Percentiles rank a stretch among this genome's conserved stretches.
phyloP scores from a whole-genome alignment of 92 coral and sea anemone genomes.

The Micromussa lordhowensis region DNA sequence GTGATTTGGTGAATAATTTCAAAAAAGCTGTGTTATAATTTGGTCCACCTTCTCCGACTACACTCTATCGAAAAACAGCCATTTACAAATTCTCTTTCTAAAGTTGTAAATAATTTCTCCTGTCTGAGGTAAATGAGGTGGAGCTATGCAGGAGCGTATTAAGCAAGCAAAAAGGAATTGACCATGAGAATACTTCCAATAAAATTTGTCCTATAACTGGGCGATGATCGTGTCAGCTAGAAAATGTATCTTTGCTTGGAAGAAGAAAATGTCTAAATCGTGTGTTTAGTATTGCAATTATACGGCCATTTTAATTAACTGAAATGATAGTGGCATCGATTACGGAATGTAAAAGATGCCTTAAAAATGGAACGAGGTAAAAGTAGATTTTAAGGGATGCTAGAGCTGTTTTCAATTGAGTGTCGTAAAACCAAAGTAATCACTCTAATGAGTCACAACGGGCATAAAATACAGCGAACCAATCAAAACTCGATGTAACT shows the following conservation, averaged over 20 bases:
- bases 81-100: not conserved
- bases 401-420: no score
- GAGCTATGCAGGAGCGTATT: no score
- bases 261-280: not conserved
- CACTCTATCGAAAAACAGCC: not conserved
- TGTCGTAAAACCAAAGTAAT: no score
- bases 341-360: not conserved
- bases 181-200: not conserved
- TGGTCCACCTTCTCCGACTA: not conserved
- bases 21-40: not conserved
- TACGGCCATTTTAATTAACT: no score
- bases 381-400: not conserved
- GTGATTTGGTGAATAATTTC: not conserved
- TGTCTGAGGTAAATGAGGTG: not conserved
- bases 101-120: not conserved
- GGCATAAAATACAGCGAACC: no score
- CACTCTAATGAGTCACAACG: no score
- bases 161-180: no score
- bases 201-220: not conserved
- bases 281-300: not conserved
- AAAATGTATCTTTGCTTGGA: not conserved
- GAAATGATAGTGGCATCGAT: not conserved
- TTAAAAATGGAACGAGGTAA: not conserved
- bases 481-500: no score
- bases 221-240: not conserved